These are phyloP conservation scores for Oncopodura yosiiana DNA, from an alignment of 1,140 invertebrate species.

Conservation along the genomic window DNA sequence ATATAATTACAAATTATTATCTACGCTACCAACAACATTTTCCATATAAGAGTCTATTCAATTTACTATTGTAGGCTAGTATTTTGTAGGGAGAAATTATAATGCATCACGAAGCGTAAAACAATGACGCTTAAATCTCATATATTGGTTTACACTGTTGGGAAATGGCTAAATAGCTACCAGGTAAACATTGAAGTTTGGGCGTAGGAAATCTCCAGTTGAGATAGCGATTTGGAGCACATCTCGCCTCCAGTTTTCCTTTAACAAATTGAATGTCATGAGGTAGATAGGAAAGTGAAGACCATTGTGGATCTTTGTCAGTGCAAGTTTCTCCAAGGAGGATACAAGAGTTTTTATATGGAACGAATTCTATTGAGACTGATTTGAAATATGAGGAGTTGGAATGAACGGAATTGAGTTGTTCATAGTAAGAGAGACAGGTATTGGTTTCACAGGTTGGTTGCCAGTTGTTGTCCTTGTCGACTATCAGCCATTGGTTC, in stretches of 20 bases:
- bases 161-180: conserved; percentile 4
- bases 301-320: conserved; percentile 20
- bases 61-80: too few species aligned
- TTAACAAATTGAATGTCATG: conserved; percentile 20
- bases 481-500: conserved; percentile 14
- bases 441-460: conserved; percentile 15
- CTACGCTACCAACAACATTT: too few species aligned
- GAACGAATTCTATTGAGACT: conserved; percentile 15
- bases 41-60: too few species aligned
- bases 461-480: conserved; percentile 13
- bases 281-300: conserved; percentile 12
- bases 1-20: too few species aligned
- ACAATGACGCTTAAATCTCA: background rate
- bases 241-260: conserved; percentile 16
- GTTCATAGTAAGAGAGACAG: conserved; percentile 15
- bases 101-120: too few species aligned
- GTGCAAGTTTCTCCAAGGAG: conserved; percentile 12
- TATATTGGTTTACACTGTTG: conserved; percentile 12
- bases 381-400: conserved; percentile 6
- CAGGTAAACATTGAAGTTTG: conserved; percentile 23
- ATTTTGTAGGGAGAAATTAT: too few species aligned
- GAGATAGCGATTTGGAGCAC: conserved; percentile 12
- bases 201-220: conserved; percentile 21
- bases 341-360: conserved; percentile 8
- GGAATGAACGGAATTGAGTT: conserved; percentile 14